A percentile compares a stretch with the other conserved stretches of the same genome.
phyloP scores from a whole-genome alignment of 2,888 invertebrate genomes.

The Entomobrya multifasciata region DNA sequence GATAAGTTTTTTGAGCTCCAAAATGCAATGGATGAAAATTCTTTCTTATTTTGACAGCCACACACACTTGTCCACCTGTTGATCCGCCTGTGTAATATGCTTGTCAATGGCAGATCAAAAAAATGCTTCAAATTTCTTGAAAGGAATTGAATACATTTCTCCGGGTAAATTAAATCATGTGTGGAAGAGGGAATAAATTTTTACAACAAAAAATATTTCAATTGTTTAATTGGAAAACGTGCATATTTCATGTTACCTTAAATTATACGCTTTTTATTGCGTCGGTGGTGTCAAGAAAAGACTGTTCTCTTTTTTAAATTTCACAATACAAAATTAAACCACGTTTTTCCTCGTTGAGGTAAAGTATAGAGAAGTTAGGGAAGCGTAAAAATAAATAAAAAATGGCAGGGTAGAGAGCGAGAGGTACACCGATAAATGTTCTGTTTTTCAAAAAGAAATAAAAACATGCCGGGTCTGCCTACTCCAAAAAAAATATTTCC shows the following conservation, averaged over 20 bases:
- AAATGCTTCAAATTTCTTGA: not conserved
- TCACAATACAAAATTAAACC: not conserved
- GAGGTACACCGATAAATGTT: not conserved
- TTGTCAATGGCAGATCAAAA: slow-evolving; percentile 53
- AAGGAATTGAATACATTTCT: slow-evolving; percentile 14
- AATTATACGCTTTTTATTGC: not conserved
- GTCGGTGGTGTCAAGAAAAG: not conserved
- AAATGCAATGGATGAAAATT: slow-evolving; percentile 58
- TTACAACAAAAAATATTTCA: too few species aligned
- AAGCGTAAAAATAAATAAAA: not conserved
- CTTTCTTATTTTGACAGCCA: slow-evolving; percentile 63
- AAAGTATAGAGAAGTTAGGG: not conserved
- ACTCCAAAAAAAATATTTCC: not conserved
- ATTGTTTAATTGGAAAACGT: not conserved
- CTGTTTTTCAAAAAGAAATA: not conserved
- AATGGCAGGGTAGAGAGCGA: not conserved
- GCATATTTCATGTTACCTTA: not conserved
- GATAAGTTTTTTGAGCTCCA: slow-evolving; percentile 45
- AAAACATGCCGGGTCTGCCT: not conserved
- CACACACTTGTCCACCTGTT: slow-evolving; percentile 66
- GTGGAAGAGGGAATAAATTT: not conserved
- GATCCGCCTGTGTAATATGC: slow-evolving; percentile 60
- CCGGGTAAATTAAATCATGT: slow-evolving; percentile 36
- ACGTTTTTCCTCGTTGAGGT: slow-evolving; percentile 17
- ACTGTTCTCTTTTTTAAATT: not conserved